Evolutionary conservation across 1,140 invertebrate species (phyloP).

Genomic region (Bathynomus jamesi): DNA sequence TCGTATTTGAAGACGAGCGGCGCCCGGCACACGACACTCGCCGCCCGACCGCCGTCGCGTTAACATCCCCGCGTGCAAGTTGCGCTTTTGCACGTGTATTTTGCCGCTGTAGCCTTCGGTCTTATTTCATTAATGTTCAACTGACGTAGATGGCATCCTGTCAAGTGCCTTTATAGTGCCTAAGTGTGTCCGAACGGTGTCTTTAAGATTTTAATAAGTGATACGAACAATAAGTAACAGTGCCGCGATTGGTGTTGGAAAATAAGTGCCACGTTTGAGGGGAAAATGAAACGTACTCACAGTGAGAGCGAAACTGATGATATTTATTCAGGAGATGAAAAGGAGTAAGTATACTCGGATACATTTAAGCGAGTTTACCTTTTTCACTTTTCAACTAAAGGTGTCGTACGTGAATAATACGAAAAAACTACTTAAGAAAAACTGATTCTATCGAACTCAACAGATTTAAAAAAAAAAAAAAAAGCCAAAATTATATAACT

Average conservation of each 20-base stretch:
- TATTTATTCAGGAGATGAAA: constrained; percentile 17
- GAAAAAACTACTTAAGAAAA: neutral
- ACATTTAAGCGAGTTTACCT: neutral
- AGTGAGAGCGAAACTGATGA: constrained; percentile 20
- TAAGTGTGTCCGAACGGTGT: neutral
- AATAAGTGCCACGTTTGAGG: neutral
- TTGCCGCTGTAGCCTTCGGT: constrained; percentile 6
- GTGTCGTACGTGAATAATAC: neutral
- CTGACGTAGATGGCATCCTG: neutral
- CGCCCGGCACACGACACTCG: constrained; percentile 15
- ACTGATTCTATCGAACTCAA: neutral
- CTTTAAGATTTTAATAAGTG: neutral
- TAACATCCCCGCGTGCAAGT: constrained; percentile 5
- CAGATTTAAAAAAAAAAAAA: neutral
- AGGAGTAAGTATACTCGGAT: constrained; percentile 12
- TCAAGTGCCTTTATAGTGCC: neutral
- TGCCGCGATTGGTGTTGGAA: neutral
- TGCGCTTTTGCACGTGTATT: constrained; percentile 15
- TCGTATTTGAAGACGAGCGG: constrained; percentile 13
- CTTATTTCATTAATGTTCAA: neutral
- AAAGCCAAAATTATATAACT: neutral
- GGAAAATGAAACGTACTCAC: constrained; percentile 8
- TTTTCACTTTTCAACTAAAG: neutral
- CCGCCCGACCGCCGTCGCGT: constrained; percentile 12
- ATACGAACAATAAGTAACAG: neutral